Evolutionary conservation across 2,113 vertebrate species (phyloP).

Genomic region (Phaethon lepturus): DNA sequence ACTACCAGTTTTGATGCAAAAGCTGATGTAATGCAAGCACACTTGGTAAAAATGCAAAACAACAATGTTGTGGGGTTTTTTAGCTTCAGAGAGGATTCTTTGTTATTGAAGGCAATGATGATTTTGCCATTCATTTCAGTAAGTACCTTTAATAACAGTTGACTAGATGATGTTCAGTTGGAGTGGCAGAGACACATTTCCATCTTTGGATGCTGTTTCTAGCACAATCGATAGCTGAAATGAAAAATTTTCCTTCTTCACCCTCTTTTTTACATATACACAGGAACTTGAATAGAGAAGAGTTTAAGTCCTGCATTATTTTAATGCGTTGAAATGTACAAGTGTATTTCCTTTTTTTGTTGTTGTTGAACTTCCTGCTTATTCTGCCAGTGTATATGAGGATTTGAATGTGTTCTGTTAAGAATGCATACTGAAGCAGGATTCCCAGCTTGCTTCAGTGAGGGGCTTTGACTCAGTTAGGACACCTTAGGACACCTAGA

Average conservation of each 20-base stretch:
- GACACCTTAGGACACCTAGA: not conserved
- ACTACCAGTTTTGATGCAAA: constrained; percentile 23
- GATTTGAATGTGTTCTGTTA: not conserved
- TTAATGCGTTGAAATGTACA: not conserved
- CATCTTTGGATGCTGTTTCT: not conserved
- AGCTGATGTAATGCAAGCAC: not conserved
- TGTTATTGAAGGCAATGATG: not conserved
- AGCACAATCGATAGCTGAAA: not conserved
- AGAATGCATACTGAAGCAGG: not conserved
- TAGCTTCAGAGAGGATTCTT: not conserved
- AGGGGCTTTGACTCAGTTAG: not conserved
- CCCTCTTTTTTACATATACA: not conserved
- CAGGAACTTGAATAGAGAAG: not conserved
- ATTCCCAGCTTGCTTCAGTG: not conserved
- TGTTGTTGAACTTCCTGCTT: constrained; percentile 4
- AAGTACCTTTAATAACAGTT: not conserved
- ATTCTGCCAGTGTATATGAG: not conserved
- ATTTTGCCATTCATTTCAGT: not conserved
- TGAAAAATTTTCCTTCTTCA: not conserved
- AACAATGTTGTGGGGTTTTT: not conserved
- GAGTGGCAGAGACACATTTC: not conserved
- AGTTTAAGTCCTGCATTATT: not conserved
- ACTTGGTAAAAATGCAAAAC: not conserved
- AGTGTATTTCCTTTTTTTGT: not conserved
- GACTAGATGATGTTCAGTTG: not conserved